Percentiles rank a stretch among this genome's conserved stretches.
phyloP scores from a whole-genome alignment of 2,113 vertebrate species.

The Varanus salvator region DNA sequence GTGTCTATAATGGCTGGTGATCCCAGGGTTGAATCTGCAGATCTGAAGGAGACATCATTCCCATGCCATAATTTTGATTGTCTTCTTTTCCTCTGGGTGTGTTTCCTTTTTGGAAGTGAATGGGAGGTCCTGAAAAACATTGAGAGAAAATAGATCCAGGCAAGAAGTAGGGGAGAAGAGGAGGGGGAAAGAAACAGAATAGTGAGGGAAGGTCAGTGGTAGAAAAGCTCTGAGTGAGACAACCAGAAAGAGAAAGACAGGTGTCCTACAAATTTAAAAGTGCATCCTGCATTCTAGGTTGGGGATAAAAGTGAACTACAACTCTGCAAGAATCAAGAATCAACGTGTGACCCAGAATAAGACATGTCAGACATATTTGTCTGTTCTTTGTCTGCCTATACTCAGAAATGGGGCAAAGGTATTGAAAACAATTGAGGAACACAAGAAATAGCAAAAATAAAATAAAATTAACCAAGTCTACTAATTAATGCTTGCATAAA shows the following conservation, averaged over 20 bases:
- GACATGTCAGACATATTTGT: background rate
- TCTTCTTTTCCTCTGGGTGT: background rate
- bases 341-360: background rate
- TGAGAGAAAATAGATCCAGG: background rate
- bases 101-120: background rate
- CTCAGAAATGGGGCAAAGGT: background rate
- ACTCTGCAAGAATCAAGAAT: background rate
- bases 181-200: no score
- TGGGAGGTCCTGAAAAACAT: background rate
- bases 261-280: no score
- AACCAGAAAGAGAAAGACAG: no score
- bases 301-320: no score
- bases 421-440: background rate
- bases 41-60: no score
- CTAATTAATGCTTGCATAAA: background rate
- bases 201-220: no score
- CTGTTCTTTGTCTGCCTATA: background rate
- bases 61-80: background rate
- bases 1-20: background rate
- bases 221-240: no score
- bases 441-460: background rate
- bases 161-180: background rate
- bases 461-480: background rate
- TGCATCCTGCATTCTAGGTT: no score
- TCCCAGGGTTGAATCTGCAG: background rate